Conservation (phyloP, 2,113 vertebrate species). For the Serinus canaria region DNA sequence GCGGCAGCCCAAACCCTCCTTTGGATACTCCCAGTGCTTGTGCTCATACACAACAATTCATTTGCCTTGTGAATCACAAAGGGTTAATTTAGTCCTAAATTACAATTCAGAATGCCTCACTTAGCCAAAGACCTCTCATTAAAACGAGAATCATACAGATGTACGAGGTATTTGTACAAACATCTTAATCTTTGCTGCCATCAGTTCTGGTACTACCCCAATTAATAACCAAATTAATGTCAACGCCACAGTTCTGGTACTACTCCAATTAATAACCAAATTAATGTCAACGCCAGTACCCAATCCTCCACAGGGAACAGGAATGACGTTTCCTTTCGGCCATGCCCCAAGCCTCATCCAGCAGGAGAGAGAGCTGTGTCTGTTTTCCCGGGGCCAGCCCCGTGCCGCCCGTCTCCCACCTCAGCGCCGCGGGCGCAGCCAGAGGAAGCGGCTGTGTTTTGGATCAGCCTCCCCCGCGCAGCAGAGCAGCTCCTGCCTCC, state of each 20-base stretch:
- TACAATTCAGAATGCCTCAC: neutral
- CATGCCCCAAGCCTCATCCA: neutral
- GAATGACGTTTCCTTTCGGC: neutral
- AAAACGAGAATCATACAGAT: neutral
- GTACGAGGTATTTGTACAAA: neutral
- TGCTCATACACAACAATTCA: neutral
- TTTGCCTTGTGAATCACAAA: neutral
- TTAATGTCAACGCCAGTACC: rapidly evolving
- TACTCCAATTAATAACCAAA: neutral
- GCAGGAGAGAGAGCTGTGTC: neutral
- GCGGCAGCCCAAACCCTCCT: neutral
- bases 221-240: neutral
- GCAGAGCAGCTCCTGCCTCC: neutral
- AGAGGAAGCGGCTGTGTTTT: neutral
- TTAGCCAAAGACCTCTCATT: neutral
- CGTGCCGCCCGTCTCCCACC: neutral
- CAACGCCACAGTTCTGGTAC: neutral
- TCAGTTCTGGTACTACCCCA: neutral
- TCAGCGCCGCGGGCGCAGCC: neutral
- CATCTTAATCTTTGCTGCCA: neutral
- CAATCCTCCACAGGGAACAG: neutral
- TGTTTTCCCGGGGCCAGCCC: neutral
- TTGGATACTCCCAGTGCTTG: neutral
- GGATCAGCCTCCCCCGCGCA: neutral
- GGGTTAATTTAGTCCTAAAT: neutral